These are phyloP conservation scores for Fissipunctia ypsillon DNA, from an alignment of 2,888 invertebrate species.

Conservation along the genomic window DNA sequence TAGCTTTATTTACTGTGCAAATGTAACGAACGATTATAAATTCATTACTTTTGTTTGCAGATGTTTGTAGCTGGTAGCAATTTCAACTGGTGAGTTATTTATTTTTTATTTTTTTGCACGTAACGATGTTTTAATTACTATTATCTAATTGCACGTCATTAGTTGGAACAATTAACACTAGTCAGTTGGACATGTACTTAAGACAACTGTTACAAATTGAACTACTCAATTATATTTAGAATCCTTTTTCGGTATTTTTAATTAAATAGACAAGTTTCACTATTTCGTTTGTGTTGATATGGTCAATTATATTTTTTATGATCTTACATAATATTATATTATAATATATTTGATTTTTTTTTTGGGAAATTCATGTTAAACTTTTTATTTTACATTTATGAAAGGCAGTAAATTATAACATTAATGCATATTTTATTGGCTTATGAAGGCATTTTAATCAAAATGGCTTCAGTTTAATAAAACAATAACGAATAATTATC, in stretches of 20 bases:
- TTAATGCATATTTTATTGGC: not conserved
- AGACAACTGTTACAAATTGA: slow-evolving; percentile 35
- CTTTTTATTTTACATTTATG: not conserved
- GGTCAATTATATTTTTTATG: not conserved
- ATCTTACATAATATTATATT: not conserved
- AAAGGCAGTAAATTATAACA: not conserved
- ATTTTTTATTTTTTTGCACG: slow-evolving; percentile 6
- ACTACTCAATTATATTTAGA: slow-evolving; percentile 4
- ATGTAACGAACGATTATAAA: slow-evolving; percentile 72
- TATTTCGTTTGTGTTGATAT: not conserved
- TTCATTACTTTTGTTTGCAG: slow-evolving; percentile 78
- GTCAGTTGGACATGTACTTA: slow-evolving; percentile 13
- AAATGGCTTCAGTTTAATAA: not conserved
- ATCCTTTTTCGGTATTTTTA: slow-evolving; percentile 24
- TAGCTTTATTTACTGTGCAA: slow-evolving; percentile 8
- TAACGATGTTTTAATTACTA: slow-evolving; percentile 51
- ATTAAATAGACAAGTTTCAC: not conserved
- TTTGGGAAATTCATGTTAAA: not conserved
- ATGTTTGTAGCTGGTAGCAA: slow-evolving; percentile 65
- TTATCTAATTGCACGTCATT: slow-evolving; percentile 32
- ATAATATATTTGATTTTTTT: not conserved
- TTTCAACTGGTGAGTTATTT: slow-evolving; percentile 70
- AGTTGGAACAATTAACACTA: slow-evolving; percentile 45
- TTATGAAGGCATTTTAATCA: not conserved
- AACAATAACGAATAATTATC: slow-evolving; percentile 6